Percentiles rank a stretch among this genome's conserved stretches.
Conservation (phyloP, 2,888 invertebrate species). For the Euplexia lucipara region DNA sequence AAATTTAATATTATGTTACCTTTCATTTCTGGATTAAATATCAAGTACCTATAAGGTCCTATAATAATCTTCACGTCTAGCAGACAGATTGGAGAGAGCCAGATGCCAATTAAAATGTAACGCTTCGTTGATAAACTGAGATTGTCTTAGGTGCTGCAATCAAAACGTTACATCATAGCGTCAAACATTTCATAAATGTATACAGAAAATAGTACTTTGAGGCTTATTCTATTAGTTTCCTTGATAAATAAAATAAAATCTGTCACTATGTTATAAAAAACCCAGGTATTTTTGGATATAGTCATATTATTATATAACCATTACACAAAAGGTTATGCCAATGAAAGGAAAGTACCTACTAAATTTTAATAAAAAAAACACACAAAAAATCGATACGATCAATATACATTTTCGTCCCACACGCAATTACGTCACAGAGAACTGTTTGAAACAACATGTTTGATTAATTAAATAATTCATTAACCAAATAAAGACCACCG, state of each 20-base stretch:
- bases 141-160: conserved; percentile 15
- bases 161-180: conserved; percentile 5
- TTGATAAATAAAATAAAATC: not conserved
- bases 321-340: too few relatives aligned
- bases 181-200: conserved; percentile 2
- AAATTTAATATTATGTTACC: too few relatives aligned
- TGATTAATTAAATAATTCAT: conserved; percentile 40
- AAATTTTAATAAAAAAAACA: too few relatives aligned
- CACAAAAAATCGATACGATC: not conserved
- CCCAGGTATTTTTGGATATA: too few relatives aligned
- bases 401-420: not conserved
- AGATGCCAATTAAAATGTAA: conserved; percentile 38
- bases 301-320: too few relatives aligned
- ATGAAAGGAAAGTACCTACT: too few relatives aligned
- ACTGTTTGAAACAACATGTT: conserved; percentile 7
- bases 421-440: not conserved
- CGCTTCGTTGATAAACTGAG: conserved; percentile 18
- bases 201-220: not conserved
- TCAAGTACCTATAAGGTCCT: too few relatives aligned
- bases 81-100: not conserved
- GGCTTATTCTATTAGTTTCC: not conserved
- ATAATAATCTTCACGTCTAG: not conserved
- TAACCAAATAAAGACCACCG: conserved; percentile 17
- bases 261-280: too few relatives aligned
- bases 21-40: too few relatives aligned